A percentile compares a stretch with the other conserved stretches of the same genome.
Evolutionary conservation across 2,888 invertebrate genomes (phyloP).

Genomic region (Uropetala carovei): DNA sequence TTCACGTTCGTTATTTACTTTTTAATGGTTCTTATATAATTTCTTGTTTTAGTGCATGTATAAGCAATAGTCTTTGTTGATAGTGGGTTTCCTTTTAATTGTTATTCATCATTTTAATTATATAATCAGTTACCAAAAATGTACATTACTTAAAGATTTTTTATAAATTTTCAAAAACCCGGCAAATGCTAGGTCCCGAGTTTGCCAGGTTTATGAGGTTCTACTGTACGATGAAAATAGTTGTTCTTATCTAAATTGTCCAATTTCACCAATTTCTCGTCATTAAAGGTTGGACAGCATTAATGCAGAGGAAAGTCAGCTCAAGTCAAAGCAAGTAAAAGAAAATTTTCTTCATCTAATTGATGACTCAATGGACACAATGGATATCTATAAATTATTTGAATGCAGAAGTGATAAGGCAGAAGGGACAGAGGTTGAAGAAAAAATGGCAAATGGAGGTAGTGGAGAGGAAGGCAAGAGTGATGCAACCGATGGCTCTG

Average conservation of each 20-base stretch:
- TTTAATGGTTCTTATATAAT: too few relatives aligned
- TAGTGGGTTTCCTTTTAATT: too few relatives aligned
- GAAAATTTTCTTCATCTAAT: constrained; percentile 71
- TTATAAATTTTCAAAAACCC: too few relatives aligned
- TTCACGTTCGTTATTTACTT: too few relatives aligned
- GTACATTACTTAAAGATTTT: too few relatives aligned
- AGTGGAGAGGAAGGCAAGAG: constrained; percentile 70
- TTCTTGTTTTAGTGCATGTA: too few relatives aligned
- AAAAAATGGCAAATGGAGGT: constrained; percentile 69
- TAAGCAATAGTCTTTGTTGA: too few relatives aligned
- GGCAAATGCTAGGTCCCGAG: too few relatives aligned
- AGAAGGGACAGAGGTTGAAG: constrained; percentile 68
- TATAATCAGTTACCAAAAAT: too few relatives aligned
- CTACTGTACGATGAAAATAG: too few relatives aligned
- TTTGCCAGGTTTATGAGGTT: too few relatives aligned
- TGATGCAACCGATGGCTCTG: constrained; percentile 71
- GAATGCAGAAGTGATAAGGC: constrained; percentile 75
- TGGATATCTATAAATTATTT: constrained; percentile 81
- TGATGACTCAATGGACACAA: constrained; percentile 81
- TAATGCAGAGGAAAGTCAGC: constrained; percentile 15
- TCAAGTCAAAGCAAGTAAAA: constrained; percentile 46
- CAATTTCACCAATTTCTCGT: not conserved
- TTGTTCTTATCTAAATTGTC: not conserved
- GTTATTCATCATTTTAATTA: too few relatives aligned
- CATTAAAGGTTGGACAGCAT: not conserved